phyloP scores from a whole-genome alignment of 2,797 vertebrate species.

The Coilia nasus region DNA sequence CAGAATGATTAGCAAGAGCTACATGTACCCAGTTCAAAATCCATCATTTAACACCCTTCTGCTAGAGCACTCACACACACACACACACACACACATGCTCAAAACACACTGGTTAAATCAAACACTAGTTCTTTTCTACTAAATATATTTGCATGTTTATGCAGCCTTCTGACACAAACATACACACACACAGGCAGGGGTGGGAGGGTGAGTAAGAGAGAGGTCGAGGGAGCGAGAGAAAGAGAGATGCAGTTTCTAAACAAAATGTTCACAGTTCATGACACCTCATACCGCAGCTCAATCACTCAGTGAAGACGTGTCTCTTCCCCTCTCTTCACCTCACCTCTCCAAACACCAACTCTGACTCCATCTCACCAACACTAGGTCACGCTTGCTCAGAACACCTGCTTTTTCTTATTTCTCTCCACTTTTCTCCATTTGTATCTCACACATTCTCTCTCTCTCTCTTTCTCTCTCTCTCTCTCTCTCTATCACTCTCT shows the following conservation, averaged over 20 bases:
- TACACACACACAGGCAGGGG: constrained; percentile 32
- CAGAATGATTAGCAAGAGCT: neutral
- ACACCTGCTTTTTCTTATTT: neutral
- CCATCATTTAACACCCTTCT: neutral
- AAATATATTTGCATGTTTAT: too few relatives aligned
- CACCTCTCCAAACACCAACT: neutral
- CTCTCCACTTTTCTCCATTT: constrained; percentile 26
- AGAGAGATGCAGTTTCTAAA: neutral
- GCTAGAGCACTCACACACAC: neutral
- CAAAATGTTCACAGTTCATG: neutral
- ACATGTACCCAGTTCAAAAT: neutral
- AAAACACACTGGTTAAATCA: neutral
- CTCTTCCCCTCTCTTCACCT: neutral
- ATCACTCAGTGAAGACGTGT: too few relatives aligned
- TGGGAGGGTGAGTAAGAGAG: too few relatives aligned
- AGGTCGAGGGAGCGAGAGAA: too few relatives aligned
- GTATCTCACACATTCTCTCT: constrained; percentile 48
- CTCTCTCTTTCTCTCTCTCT: constrained; percentile 60
- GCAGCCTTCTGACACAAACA: neutral
- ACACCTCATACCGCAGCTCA: neutral
- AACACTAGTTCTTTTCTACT: constrained; percentile 35
- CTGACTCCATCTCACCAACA: neutral
- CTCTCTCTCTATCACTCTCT: constrained; percentile 44
- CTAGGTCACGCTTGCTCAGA: neutral
- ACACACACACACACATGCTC: constrained; percentile 52